Percentiles rank a stretch among this genome's conserved stretches.
Evolutionary conservation across 2,888 invertebrate species (phyloP).

Genomic region (Microplitis deprimator): DNA sequence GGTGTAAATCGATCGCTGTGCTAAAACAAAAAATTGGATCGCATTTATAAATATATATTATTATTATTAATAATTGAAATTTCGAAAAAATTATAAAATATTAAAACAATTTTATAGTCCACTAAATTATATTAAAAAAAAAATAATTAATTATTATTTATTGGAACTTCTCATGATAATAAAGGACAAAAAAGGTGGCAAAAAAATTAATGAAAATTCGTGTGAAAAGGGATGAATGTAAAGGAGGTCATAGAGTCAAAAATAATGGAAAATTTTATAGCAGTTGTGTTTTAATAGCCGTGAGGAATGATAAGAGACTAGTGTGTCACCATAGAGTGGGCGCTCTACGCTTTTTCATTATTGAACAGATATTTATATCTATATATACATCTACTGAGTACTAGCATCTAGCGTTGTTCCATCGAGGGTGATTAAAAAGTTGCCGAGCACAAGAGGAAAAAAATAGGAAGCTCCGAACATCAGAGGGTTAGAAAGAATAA

Average conservation of each 20-base stretch:
- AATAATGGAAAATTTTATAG: constrained; percentile 42
- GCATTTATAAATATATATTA: constrained; percentile 14
- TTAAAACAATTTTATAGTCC: no score
- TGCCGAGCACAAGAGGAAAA: constrained; percentile 53
- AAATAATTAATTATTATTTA: not conserved
- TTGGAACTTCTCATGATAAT: no score
- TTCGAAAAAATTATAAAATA: no score
- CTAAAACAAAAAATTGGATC: constrained; percentile 73
- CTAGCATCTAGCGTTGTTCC: constrained; percentile 58
- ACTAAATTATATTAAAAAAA: constrained; percentile 9
- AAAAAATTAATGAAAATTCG: constrained; percentile 6
- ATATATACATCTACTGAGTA: constrained; percentile 49
- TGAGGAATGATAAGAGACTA: constrained; percentile 42
- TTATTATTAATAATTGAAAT: not conserved
- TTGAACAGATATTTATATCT: constrained; percentile 45
- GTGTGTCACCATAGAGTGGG: constrained; percentile 24
- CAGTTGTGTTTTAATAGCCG: constrained; percentile 49
- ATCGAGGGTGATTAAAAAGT: constrained; percentile 65
- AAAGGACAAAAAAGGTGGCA: no score
- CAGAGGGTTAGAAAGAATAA: constrained; percentile 33
- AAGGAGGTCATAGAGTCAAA: constrained; percentile 28
- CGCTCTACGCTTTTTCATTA: constrained; percentile 38
- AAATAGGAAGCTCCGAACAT: constrained; percentile 32
- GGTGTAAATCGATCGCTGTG: constrained; percentile 79
- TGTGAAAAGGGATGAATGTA: constrained; percentile 28